Percentiles rank a stretch among this genome's conserved stretches.
Evolutionary conservation across 2,113 vertebrate genomes (phyloP).

Genomic region (Loxodonta africana): DNA sequence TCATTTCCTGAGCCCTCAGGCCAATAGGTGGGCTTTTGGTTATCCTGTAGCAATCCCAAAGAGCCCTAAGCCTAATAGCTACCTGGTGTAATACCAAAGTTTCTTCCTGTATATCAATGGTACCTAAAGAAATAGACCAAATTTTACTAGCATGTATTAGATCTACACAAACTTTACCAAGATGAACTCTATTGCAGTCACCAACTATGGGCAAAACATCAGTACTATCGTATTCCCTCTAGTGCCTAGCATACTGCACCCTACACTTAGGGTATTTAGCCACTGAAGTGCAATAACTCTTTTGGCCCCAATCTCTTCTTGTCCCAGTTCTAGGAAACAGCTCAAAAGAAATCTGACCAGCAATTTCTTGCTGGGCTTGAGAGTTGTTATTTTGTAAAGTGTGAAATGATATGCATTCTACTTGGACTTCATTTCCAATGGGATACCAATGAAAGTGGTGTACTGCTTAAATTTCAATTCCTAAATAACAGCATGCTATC

Average conservation of each 20-base stretch:
- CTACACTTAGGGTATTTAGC: neutral
- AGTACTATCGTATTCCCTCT: neutral
- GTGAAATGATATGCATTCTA: neutral
- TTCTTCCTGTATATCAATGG: neutral
- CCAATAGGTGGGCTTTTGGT: slow-evolving; percentile 10
- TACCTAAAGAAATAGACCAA: slow-evolving; percentile 18
- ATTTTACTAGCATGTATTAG: neutral
- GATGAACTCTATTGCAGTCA: slow-evolving; percentile 39
- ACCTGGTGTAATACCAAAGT: neutral
- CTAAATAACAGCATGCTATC: slow-evolving; percentile 37
- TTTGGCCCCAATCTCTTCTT: slow-evolving; percentile 22
- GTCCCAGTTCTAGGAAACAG: slow-evolving; percentile 16
- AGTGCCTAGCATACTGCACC: neutral
- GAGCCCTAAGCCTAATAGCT: neutral
- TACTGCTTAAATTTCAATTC: slow-evolving; percentile 49
- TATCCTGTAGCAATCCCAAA: slow-evolving; percentile 29
- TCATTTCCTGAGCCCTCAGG: slow-evolving; percentile 43
- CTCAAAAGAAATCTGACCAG: slow-evolving; percentile 36
- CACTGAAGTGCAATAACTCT: neutral
- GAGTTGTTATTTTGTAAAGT: neutral
- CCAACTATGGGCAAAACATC: neutral
- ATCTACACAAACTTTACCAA: neutral
- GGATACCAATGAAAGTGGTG: neutral
- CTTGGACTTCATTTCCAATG: slow-evolving; percentile 5
- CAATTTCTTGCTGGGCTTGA: slow-evolving; percentile 20